A percentile compares a stretch with the other conserved stretches of the same genome.
These are phyloP conservation scores for Aphaenogaster ashmeadi DNA, from an alignment of 1,140 invertebrate genomes.

Conservation along the genomic window DNA sequence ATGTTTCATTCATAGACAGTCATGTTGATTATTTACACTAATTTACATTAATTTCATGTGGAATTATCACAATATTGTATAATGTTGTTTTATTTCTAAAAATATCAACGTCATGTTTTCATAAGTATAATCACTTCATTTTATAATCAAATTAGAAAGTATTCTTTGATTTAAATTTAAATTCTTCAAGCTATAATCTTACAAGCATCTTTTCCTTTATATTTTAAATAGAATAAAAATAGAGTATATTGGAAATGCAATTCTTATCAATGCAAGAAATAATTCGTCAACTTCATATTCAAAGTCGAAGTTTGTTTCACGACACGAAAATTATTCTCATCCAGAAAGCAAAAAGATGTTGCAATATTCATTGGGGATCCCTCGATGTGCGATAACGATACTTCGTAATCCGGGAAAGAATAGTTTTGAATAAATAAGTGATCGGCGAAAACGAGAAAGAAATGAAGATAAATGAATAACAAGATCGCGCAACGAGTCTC, in stretches of 20 bases:
- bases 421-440: slow-evolving; percentile 59
- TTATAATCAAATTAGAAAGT: slow-evolving; percentile 7
- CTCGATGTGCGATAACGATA: slow-evolving; percentile 35
- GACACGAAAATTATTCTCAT: not conserved
- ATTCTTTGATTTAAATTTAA: not conserved
- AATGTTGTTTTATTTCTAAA: not conserved
- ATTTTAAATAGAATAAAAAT: not conserved
- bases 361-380: slow-evolving; percentile 39
- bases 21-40: not conserved
- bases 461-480: slow-evolving; percentile 55
- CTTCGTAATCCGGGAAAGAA: slow-evolving; percentile 27
- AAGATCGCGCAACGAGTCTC: not conserved
- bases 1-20: not conserved
- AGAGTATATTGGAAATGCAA: too few species aligned
- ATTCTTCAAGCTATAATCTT: not conserved
- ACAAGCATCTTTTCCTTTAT: not conserved
- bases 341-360: not conserved
- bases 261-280: not conserved
- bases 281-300: slow-evolving; percentile 15
- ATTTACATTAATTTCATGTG: too few species aligned
- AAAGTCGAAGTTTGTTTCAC: slow-evolving; percentile 19
- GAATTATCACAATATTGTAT: not conserved
- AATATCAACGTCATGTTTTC: not conserved
- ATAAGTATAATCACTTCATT: not conserved
- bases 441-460: slow-evolving; percentile 10